These are phyloP conservation scores for Indri indri DNA, from an alignment of 2,113 vertebrate species.

Conservation along the genomic window DNA sequence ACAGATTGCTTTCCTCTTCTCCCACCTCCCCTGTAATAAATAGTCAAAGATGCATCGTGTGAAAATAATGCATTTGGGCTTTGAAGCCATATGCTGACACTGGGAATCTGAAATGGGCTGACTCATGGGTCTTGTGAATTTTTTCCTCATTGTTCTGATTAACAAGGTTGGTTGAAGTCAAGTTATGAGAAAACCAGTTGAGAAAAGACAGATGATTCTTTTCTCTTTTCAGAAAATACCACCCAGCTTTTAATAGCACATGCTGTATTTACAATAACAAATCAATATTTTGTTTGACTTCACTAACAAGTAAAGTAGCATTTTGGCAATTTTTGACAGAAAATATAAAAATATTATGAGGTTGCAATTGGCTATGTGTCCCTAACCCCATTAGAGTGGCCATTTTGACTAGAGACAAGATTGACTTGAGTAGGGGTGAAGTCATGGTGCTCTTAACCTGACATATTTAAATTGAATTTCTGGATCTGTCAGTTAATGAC, in stretches of 20 bases:
- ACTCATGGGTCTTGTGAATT: constrained; percentile 66
- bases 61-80: constrained; percentile 31
- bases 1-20: not conserved
- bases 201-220: constrained; percentile 20
- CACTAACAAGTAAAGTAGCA: not conserved
- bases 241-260: constrained; percentile 39
- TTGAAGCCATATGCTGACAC: constrained; percentile 33
- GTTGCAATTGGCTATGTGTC: not conserved
- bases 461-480: not conserved
- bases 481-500: not conserved
- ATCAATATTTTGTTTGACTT: constrained; percentile 25
- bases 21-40: constrained; percentile 19
- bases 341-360: not conserved
- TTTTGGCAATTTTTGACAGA: not conserved
- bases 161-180: constrained; percentile 62
- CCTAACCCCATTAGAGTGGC: not conserved
- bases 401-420: not conserved
- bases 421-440: not conserved
- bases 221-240: constrained; percentile 57
- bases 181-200: constrained; percentile 61
- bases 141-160: constrained; percentile 55
- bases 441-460: not conserved
- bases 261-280: constrained; percentile 21
- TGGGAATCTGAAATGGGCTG: constrained; percentile 38
- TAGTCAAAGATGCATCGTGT: constrained; percentile 10